Conservation (phyloP, 35 echinoderm and acorn worm genomes). For the Acanthaster planci region DNA sequence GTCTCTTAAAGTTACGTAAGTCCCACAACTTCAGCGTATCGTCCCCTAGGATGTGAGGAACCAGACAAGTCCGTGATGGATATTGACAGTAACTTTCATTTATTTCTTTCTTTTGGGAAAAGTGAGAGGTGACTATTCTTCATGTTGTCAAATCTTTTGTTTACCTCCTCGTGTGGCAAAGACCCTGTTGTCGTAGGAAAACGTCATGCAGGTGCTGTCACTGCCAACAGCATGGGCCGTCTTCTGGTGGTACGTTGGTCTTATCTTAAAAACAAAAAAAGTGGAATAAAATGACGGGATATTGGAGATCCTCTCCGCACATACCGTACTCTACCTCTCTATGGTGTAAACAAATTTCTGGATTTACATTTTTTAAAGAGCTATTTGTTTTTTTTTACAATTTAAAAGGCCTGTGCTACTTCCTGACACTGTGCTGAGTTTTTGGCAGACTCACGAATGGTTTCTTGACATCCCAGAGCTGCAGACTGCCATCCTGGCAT, state of each 20-base stretch:
- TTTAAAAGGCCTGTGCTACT: too few species aligned
- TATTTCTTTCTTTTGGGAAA: too few species aligned
- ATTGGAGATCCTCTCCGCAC: too few species aligned
- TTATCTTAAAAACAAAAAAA: slow-evolving; percentile 51
- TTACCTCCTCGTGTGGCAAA: slow-evolving; percentile 94
- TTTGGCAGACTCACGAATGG: slow-evolving; percentile 77
- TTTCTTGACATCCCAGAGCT: slow-evolving; percentile 91
- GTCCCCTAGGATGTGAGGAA: slow-evolving; percentile 52
- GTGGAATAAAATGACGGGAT: too few species aligned
- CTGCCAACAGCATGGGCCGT: slow-evolving; percentile 76
- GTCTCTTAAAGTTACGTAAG: slow-evolving; percentile 87
- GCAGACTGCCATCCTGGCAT: slow-evolving; percentile 88
- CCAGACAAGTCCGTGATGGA: background rate
- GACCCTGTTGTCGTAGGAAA: slow-evolving; percentile 86
- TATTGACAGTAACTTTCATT: background rate
- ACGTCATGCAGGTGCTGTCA: slow-evolving; percentile 76
- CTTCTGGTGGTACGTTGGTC: slow-evolving; percentile 64
- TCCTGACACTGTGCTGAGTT: background rate
- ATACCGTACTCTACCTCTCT: too few species aligned
- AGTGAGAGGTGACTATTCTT: too few species aligned
- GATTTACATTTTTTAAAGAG: too few species aligned
- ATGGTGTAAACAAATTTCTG: too few species aligned
- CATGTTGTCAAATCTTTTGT: background rate
- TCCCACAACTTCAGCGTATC: slow-evolving; percentile 97
- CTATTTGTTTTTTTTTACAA: too few species aligned